A percentile compares a stretch with the other conserved stretches of the same genome.
Evolutionary conservation across 2,797 vertebrate species (phyloP).

Genomic region (Ptychobarbus kaznakovi): DNA sequence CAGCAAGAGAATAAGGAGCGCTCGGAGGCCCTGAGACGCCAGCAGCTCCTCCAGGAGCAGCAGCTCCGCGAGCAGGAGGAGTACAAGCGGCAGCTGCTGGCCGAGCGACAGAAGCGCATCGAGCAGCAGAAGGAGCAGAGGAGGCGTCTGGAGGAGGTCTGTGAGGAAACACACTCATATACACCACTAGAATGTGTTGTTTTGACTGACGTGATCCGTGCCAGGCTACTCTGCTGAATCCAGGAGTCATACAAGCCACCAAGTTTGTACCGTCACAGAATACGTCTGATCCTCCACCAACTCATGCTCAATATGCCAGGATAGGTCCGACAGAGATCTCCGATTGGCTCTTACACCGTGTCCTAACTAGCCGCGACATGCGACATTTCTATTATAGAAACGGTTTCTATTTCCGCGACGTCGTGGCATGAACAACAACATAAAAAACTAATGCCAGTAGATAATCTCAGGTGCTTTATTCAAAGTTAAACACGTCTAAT

Average conservation of each 20-base stretch:
- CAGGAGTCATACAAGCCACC: background rate
- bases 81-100: constrained; percentile 88
- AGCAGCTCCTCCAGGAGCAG: constrained; percentile 90
- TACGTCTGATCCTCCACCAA: background rate
- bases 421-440: no score
- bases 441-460: no score
- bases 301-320: no score
- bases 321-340: background rate
- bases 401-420: no score
- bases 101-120: constrained; percentile 89
- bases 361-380: no score
- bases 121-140: constrained; percentile 92
- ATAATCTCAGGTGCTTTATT: no score
- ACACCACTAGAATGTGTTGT: background rate
- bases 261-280: background rate
- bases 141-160: constrained; percentile 87
- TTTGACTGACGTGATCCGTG: background rate
- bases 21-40: constrained; percentile 87
- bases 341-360: background rate
- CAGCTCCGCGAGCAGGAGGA: constrained; percentile 90
- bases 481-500: no score
- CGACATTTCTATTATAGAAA: no score
- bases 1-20: constrained; percentile 94
- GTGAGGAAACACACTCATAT: background rate
- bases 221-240: background rate